These are phyloP conservation scores for Zeugodacus cucurbitae DNA, from an alignment of 1,140 invertebrate species.

Conservation along the genomic window DNA sequence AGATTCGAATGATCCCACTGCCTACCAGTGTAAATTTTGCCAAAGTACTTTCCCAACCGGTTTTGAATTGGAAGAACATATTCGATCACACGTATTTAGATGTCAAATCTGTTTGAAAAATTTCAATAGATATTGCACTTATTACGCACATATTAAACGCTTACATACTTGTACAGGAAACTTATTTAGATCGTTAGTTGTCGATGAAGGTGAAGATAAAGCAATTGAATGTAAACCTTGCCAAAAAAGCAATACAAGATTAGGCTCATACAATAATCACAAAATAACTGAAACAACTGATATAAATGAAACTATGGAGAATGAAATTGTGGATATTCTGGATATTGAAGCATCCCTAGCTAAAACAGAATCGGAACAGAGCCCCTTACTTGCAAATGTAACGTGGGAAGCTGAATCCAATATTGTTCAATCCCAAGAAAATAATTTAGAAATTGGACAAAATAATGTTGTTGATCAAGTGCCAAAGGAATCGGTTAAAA, in stretches of 20 bases:
- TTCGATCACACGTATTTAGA: background rate
- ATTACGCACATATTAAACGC: background rate
- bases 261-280: background rate
- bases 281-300: background rate
- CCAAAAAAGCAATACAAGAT: background rate
- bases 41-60: background rate
- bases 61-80: background rate
- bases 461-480: background rate
- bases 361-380: background rate
- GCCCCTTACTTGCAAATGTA: background rate
- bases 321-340: background rate
- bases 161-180: background rate
- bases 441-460: background rate
- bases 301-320: too few relatives aligned
- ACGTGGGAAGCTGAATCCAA: background rate
- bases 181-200: background rate
- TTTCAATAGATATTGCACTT: background rate
- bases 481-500: background rate
- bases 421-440: too few relatives aligned
- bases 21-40: background rate
- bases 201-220: background rate
- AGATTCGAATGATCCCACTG: background rate
- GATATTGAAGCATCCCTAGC: too few relatives aligned
- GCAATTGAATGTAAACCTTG: background rate
- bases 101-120: background rate